Conservation (phyloP, 2,113 vertebrate species). For the Proteles cristata region DNA sequence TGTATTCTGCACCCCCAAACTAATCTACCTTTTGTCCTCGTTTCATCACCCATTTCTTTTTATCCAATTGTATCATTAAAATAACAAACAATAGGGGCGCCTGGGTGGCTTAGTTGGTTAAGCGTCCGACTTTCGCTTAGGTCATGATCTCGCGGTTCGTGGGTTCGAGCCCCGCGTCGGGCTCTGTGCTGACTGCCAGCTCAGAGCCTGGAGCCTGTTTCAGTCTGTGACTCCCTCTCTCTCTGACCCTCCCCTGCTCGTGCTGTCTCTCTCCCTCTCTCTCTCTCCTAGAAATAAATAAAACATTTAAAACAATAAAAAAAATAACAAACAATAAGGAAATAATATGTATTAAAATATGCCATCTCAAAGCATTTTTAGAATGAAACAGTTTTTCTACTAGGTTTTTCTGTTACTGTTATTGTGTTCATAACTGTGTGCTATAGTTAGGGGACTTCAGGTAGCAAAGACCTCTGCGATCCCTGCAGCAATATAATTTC, state of each 20-base stretch:
- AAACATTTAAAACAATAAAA: too few species aligned
- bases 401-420: neutral
- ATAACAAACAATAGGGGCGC: neutral
- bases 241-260: too few species aligned
- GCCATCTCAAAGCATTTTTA: neutral
- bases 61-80: neutral
- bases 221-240: too few species aligned
- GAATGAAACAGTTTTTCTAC: neutral
- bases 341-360: neutral
- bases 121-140: too few species aligned
- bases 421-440: neutral
- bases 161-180: too few species aligned
- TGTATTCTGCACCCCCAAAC: conserved; percentile 16
- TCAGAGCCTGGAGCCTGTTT: too few species aligned
- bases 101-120: too few species aligned
- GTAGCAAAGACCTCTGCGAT: neutral
- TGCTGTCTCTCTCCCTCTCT: too few species aligned
- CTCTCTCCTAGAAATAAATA: too few species aligned
- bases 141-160: too few species aligned
- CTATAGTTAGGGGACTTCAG: neutral
- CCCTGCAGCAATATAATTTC: neutral
- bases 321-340: neutral
- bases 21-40: conserved; percentile 17
- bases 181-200: too few species aligned
- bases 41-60: conserved; percentile 43